phyloP scores from a whole-genome alignment of 2,888 invertebrate species.

The Xanthia icteritia region DNA sequence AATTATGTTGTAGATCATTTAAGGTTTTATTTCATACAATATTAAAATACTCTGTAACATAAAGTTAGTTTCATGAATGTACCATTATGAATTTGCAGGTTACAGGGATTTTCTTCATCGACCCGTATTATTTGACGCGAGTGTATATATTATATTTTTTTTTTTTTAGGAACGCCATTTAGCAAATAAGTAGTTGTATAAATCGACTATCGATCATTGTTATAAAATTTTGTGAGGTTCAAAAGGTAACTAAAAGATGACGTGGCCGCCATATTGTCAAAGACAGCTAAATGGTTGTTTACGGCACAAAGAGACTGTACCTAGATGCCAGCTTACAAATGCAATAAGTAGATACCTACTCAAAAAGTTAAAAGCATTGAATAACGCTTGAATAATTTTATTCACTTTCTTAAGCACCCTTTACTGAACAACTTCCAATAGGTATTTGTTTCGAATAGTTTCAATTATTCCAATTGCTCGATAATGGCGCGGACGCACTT shows the following conservation, averaged over 20 bases:
- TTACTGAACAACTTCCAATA: slow-evolving; percentile 19
- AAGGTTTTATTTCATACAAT: no score
- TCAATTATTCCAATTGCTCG: slow-evolving; percentile 48
- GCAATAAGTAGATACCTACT: background rate
- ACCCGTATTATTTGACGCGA: no score
- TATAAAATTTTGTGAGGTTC: background rate
- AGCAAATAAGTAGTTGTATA: no score
- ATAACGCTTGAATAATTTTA: slow-evolving; percentile 9
- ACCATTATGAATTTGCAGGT: no score
- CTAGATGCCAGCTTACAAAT: background rate
- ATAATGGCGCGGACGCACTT: slow-evolving; percentile 45
- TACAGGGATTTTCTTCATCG: no score
- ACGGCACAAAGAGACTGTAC: background rate
- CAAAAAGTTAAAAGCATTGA: slow-evolving; percentile 6
- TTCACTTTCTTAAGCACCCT: background rate
- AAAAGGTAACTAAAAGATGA: background rate
- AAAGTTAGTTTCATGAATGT: no score
- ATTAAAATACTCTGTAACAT: no score
- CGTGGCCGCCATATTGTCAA: no score
- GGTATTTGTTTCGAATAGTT: slow-evolving; percentile 23
- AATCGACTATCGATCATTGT: background rate
- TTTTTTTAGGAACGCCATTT: no score
- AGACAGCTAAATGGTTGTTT: background rate
- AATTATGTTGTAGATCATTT: no score
- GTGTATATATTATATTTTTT: no score